Conservation (phyloP, 1,140 invertebrate genomes). For the Caenorhabditis latens region DNA sequence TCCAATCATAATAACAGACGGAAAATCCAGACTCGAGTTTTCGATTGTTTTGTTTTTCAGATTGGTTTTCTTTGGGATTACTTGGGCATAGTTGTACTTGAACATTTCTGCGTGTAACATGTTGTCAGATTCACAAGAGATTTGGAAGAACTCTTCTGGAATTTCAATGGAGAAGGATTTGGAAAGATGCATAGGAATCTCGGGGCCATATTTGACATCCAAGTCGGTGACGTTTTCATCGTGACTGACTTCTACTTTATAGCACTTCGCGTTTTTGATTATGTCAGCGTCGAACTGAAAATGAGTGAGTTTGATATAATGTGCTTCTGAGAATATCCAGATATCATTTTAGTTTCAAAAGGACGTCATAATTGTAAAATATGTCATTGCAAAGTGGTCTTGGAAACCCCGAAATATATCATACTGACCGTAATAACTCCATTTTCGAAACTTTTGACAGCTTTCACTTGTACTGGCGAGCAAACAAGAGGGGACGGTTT, state of each 20-base stretch:
- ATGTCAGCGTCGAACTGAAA: slow-evolving; percentile 50
- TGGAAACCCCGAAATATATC: not conserved
- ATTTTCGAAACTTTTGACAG: slow-evolving; percentile 55
- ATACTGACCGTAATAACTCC: slow-evolving; percentile 52
- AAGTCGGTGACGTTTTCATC: slow-evolving; percentile 61
- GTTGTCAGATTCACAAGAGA: slow-evolving; percentile 7
- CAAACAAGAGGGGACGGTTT: slow-evolving; percentile 60
- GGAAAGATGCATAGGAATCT: slow-evolving; percentile 6
- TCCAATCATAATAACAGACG: slow-evolving; percentile 63
- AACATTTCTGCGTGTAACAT: slow-evolving; percentile 34
- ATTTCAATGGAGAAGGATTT: not conserved
- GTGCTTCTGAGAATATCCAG: too few species aligned
- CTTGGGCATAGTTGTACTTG: slow-evolving; percentile 59
- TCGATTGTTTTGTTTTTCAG: not conserved
- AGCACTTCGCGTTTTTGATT: not conserved
- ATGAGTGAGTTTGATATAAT: too few species aligned
- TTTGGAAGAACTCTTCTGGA: slow-evolving; percentile 25
- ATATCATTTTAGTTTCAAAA: too few species aligned
- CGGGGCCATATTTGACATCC: slow-evolving; percentile 53
- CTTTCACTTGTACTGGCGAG: slow-evolving; percentile 45
- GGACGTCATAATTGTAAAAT: too few species aligned
- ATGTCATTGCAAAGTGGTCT: too few species aligned
- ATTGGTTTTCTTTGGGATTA: slow-evolving; percentile 16
- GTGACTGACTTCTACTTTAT: slow-evolving; percentile 39
- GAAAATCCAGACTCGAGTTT: slow-evolving; percentile 12